Conservation (phyloP, 1,140 invertebrate genomes). For the Meteorus sp. region DNA sequence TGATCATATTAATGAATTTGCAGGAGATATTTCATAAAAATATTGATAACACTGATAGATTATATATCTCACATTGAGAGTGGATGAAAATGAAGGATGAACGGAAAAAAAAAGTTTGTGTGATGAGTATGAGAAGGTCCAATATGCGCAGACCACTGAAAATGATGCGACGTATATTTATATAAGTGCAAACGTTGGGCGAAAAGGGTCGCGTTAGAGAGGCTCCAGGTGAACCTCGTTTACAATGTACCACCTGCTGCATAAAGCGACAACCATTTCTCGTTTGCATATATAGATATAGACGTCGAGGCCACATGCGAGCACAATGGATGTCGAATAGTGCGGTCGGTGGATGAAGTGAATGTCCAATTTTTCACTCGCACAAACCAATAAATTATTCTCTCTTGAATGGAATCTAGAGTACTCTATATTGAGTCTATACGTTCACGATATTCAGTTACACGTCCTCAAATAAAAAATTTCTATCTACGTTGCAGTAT, state of each 20-base stretch:
- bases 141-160: background rate
- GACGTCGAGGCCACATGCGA: slow-evolving; percentile 16
- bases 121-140: too few species aligned
- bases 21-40: too few species aligned
- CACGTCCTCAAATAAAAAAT: too few species aligned
- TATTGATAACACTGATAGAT: too few species aligned
- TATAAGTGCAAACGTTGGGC: slow-evolving; percentile 33
- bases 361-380: background rate
- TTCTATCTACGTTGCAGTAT: too few species aligned
- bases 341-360: background rate
- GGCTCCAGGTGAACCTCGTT: slow-evolving; percentile 38
- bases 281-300: too few species aligned
- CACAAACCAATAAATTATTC: background rate
- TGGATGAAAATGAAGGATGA: too few species aligned
- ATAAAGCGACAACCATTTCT: slow-evolving; percentile 13
- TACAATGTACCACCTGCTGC: slow-evolving; percentile 42
- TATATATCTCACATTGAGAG: too few species aligned
- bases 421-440: too few species aligned
- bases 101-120: too few species aligned
- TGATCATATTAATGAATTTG: too few species aligned
- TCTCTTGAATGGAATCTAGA: background rate
- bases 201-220: slow-evolving; percentile 18
- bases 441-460: too few species aligned
- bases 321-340: background rate
- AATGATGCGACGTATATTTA: slow-evolving; percentile 28